Percentiles rank a stretch among this genome's conserved stretches.
Evolutionary conservation across 35 echinoderm and acorn worm genomes (phyloP).

Genomic region (Eucidaris tribuloides): DNA sequence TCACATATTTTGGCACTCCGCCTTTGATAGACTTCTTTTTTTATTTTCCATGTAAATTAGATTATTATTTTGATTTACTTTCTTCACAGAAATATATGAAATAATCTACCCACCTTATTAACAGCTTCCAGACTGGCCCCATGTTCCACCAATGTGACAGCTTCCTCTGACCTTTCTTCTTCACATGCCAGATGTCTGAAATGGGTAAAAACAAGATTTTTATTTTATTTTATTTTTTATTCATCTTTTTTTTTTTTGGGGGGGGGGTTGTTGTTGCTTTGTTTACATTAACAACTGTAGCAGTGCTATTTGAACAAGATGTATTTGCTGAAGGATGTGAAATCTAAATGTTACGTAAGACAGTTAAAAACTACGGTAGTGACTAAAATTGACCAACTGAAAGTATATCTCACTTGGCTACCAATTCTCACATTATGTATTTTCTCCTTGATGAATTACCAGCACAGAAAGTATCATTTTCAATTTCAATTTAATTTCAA

Average conservation of each 20-base stretch:
- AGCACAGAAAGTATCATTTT: too few species aligned
- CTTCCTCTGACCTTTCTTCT: constrained; percentile 75
- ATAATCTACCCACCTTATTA: constrained; percentile 62
- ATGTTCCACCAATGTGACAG: constrained; percentile 49
- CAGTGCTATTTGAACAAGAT: neutral
- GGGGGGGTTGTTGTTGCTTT: neutral
- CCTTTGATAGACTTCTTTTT: too few species aligned
- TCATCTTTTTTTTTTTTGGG: neutral
- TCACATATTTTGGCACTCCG: too few species aligned
- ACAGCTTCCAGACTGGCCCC: constrained; percentile 54
- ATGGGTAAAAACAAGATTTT: neutral
- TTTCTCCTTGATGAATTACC: too few species aligned
- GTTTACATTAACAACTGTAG: neutral
- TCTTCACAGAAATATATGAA: neutral
- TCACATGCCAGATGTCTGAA: constrained; percentile 92
- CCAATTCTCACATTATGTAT: too few species aligned
- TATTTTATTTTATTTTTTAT: neutral
- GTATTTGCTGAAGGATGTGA: neutral
- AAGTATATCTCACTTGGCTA: too few species aligned
- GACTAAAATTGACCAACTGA: too few species aligned
- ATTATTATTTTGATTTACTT: neutral
- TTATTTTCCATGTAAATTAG: neutral
- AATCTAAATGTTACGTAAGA: neutral
- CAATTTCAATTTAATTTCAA: too few species aligned
- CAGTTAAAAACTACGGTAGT: too few species aligned